Evolutionary conservation across 2,888 invertebrate genomes (phyloP).

Genomic region (Phrixothrix hirtus): DNA sequence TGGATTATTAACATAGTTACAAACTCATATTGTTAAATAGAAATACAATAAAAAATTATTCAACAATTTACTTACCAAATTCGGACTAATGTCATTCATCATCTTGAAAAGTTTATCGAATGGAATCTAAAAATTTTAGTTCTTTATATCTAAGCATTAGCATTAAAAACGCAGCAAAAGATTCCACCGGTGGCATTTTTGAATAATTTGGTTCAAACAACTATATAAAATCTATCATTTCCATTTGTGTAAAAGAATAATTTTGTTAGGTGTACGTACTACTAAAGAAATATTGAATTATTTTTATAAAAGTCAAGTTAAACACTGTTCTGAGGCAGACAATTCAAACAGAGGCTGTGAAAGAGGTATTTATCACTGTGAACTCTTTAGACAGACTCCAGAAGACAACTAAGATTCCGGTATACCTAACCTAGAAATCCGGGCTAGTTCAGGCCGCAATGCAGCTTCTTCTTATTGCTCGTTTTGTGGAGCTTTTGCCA

Average conservation of each 20-base stretch:
- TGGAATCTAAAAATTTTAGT: conserved; percentile 3
- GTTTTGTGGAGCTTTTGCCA: conserved; percentile 34
- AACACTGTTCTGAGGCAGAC: neutral
- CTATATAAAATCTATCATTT: too few relatives aligned
- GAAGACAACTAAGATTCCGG: conserved; percentile 35
- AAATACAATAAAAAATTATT: too few relatives aligned
- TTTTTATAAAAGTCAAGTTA: too few relatives aligned
- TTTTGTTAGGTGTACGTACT: too few relatives aligned
- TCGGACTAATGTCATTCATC: conserved; percentile 35
- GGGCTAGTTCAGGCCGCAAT: conserved; percentile 44
- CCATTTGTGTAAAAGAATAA: too few relatives aligned
- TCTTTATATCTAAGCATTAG: conserved; percentile 10
- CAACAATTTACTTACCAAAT: conserved; percentile 32
- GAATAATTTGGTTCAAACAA: too few relatives aligned
- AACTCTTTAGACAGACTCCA: conserved; percentile 27
- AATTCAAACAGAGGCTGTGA: too few relatives aligned
- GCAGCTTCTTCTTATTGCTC: conserved; percentile 45
- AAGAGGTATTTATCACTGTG: conserved; percentile 1
- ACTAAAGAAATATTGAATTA: too few relatives aligned
- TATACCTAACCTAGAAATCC: conserved; percentile 40
- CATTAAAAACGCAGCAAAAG: conserved; percentile 6
- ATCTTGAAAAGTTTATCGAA: conserved; percentile 5
- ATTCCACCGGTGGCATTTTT: neutral
- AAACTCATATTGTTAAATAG: too few relatives aligned
- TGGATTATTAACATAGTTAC: conserved; percentile 3